These are phyloP conservation scores for Illadopsis cleaveri DNA, from an alignment of 2,113 vertebrate species.

Conservation along the genomic window DNA sequence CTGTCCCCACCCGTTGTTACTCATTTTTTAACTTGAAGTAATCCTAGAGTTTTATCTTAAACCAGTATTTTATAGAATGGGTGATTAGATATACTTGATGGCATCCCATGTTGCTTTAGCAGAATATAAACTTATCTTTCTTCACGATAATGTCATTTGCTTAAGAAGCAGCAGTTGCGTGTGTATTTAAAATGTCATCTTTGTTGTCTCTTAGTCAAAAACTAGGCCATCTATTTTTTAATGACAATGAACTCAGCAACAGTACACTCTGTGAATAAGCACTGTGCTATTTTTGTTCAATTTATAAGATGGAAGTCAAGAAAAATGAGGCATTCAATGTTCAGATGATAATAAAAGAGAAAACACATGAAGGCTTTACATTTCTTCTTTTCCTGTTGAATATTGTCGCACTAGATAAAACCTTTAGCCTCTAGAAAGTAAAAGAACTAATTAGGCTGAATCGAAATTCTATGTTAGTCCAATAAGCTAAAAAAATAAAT, in stretches of 20 bases:
- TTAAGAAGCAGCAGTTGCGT: background rate
- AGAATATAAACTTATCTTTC: background rate
- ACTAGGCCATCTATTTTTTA: constrained; percentile 46
- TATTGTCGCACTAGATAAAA: background rate
- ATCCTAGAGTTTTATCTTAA: background rate
- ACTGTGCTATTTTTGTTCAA: constrained; percentile 8
- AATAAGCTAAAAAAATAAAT: background rate
- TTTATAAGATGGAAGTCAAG: background rate
- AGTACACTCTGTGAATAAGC: background rate
- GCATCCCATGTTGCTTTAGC: background rate
- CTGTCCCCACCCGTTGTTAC: too few species aligned
- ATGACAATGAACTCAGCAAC: background rate
- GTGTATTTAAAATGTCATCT: background rate
- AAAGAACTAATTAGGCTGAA: background rate
- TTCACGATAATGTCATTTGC: background rate
- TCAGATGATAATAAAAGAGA: background rate
- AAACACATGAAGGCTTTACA: background rate
- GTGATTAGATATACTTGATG: background rate
- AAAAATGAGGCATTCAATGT: background rate
- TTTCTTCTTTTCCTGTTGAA: background rate
- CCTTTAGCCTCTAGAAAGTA: background rate
- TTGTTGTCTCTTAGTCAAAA: constrained; percentile 11
- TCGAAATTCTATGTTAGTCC: background rate
- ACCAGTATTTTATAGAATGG: background rate
- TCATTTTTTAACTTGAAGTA: background rate